Evolutionary conservation across 1,140 invertebrate genomes (phyloP).

Genomic region (Belonocnema kinseyi): DNA sequence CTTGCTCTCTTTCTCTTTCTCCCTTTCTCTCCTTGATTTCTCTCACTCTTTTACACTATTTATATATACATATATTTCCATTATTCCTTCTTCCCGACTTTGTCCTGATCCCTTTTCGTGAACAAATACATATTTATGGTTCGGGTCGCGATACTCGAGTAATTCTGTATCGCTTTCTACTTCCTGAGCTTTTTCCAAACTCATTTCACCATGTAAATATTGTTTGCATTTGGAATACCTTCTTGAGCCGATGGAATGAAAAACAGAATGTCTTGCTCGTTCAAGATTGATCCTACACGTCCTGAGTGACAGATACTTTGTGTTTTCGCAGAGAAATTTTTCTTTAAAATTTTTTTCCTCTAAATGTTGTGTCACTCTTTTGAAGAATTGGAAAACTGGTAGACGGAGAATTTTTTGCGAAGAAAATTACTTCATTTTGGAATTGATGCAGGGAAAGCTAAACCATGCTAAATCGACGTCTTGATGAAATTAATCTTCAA

Average conservation of each 20-base stretch:
- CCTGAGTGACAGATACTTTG: not conserved
- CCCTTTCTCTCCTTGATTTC: slow-evolving; percentile 15
- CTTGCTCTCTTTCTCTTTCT: slow-evolving; percentile 38
- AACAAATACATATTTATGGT: slow-evolving; percentile 55
- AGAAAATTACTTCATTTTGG: no score
- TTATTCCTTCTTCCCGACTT: slow-evolving; percentile 11
- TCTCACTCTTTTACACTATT: slow-evolving; percentile 19
- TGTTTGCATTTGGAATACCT: slow-evolving; percentile 43
- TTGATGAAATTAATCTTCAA: no score
- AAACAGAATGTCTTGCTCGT: not conserved
- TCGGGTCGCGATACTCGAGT: slow-evolving; percentile 27
- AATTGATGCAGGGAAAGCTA: no score
- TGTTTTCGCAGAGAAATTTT: not conserved
- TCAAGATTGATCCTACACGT: not conserved
- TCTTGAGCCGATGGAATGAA: slow-evolving; percentile 4
- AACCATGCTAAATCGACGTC: no score
- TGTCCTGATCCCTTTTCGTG: not conserved
- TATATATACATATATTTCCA: slow-evolving; percentile 53
- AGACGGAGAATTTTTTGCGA: no score
- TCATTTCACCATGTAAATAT: slow-evolving; percentile 72
- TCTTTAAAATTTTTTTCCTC: not conserved
- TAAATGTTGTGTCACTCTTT: not conserved
- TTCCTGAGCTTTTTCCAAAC: slow-evolving; percentile 64
- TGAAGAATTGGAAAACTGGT: not conserved
- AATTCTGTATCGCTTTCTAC: slow-evolving; percentile 53